phyloP scores from a whole-genome alignment of 2,113 vertebrate species.

The Cyanocitta stelleri region DNA sequence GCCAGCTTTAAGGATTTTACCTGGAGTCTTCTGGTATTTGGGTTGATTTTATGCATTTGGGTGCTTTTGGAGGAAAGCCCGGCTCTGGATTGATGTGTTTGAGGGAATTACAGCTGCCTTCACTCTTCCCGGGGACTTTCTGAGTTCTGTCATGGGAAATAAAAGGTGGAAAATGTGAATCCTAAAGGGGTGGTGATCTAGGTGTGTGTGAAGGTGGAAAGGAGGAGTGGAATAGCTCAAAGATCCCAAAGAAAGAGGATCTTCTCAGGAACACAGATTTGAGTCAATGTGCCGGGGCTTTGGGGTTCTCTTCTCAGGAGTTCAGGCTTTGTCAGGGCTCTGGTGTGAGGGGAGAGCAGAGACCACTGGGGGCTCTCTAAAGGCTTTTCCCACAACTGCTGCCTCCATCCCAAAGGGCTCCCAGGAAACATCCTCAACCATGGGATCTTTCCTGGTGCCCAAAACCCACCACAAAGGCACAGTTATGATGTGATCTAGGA shows the following conservation, averaged over 20 bases:
- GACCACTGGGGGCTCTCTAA: neutral
- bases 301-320: neutral
- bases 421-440: neutral
- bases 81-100: neutral
- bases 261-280: neutral
- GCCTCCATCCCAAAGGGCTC: neutral
- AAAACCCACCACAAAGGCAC: neutral
- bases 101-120: neutral
- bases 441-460: neutral
- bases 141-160: neutral
- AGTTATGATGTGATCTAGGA: fast-evolving
- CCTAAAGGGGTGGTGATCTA: neutral
- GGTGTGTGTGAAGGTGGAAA: neutral
- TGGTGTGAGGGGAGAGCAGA: neutral
- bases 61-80: neutral
- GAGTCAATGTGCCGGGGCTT: neutral
- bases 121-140: neutral
- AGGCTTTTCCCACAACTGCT: neutral
- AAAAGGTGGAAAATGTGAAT: neutral
- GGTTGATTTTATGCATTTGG: neutral
- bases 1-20: neutral
- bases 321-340: neutral
- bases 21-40: neutral
- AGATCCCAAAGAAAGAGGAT: neutral
- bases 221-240: neutral